Conservation (phyloP, 2,113 vertebrate species). For the Oenanthe melanoleuca region DNA sequence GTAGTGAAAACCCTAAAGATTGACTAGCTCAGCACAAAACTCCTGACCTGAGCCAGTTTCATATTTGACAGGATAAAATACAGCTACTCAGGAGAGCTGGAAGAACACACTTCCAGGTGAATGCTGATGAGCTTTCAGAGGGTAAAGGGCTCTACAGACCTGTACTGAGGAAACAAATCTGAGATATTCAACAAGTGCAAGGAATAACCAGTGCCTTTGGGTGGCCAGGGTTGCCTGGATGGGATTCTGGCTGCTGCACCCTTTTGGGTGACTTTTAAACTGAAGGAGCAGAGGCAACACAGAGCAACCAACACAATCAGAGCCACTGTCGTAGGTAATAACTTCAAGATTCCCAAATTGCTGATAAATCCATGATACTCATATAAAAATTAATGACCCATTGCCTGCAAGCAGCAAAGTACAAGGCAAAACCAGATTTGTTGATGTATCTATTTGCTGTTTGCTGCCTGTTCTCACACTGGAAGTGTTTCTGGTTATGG, state of each 20-base stretch:
- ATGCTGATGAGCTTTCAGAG: neutral
- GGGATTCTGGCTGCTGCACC: neutral
- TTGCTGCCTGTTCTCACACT: constrained; percentile 15
- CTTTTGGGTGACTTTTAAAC: neutral
- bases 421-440: constrained; percentile 38
- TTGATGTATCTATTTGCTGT: constrained; percentile 38
- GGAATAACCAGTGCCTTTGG: neutral
- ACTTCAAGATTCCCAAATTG: constrained; percentile 17
- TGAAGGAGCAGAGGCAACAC: neutral
- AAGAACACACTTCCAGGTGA: neutral
- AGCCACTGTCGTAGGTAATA: neutral
- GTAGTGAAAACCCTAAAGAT: neutral
- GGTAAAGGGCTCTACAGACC: neutral
- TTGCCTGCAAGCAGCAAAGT: constrained; percentile 20
- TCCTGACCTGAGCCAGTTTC: constrained; percentile 1
- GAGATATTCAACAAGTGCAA: neutral
- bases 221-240: neutral
- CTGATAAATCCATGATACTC: neutral
- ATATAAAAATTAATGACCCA: constrained; percentile 59
- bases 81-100: neutral
- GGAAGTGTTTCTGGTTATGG: constrained; percentile 48
- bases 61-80: constrained; percentile 28
- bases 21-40: constrained; percentile 5
- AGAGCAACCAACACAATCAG: neutral
- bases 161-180: too few relatives aligned